These are phyloP conservation scores for Myiopsitta monachus DNA, from an alignment of 2,113 vertebrate genomes.

Conservation along the genomic window DNA sequence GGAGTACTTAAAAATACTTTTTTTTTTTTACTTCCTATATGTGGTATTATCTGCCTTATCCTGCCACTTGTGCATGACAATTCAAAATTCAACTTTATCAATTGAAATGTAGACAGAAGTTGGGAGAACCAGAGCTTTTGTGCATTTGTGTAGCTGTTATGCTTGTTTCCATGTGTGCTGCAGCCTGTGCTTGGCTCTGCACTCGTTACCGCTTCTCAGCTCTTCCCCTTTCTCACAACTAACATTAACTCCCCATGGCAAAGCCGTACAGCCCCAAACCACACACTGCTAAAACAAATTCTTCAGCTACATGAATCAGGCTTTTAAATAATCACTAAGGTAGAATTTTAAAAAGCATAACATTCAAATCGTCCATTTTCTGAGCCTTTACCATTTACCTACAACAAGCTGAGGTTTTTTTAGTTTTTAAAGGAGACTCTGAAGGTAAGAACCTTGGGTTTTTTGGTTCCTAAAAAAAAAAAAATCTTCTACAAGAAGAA, in stretches of 20 bases:
- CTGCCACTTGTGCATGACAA: background rate
- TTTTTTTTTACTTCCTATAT: fast-evolving
- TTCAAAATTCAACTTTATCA: background rate
- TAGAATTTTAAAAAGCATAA: background rate
- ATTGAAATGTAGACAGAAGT: fast-evolving
- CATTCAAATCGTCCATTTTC: fast-evolving
- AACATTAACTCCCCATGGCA: background rate
- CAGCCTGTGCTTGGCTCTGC: fast-evolving
- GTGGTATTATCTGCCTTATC: background rate
- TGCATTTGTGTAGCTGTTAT: background rate
- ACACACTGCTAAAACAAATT: fast-evolving
- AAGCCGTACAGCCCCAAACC: background rate
- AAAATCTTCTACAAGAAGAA: background rate
- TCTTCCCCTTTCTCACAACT: background rate
- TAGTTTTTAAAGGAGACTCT: background rate
- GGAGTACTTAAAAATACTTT: background rate
- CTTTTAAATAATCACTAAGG: background rate
- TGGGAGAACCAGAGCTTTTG: background rate
- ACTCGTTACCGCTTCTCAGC: fast-evolving
- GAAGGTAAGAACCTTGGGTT: background rate
- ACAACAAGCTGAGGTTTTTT: background rate
- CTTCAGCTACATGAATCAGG: background rate
- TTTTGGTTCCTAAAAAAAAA: background rate
- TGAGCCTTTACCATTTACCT: background rate
- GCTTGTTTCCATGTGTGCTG: fast-evolving